Percentiles rank a stretch among this genome's conserved stretches.
phyloP scores from a whole-genome alignment of 2,113 vertebrate species.

The Cervus canadensis region DNA sequence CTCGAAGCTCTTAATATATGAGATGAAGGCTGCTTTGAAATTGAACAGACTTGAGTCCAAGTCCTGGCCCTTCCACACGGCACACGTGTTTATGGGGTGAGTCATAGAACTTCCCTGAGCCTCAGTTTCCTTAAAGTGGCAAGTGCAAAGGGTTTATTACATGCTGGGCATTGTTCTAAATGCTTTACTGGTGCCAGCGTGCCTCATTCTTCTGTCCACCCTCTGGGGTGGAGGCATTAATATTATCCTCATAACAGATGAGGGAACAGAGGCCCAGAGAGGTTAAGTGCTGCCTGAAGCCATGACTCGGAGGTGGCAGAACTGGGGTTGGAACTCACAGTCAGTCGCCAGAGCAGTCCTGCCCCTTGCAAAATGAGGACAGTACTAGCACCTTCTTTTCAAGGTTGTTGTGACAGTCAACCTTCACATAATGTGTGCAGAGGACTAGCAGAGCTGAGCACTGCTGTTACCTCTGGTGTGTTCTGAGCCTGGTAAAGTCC shows the following conservation, averaged over 20 bases:
- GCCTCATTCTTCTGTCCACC: neutral
- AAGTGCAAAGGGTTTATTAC: neutral
- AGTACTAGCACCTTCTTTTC: neutral
- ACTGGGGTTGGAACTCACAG: neutral
- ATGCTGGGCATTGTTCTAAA: neutral
- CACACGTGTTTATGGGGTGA: accelerated
- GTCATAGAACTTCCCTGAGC: neutral
- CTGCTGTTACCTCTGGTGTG: neutral
- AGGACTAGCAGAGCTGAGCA: neutral
- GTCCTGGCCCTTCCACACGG: neutral
- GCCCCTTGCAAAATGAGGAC: neutral
- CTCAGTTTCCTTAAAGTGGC: neutral
- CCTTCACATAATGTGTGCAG: neutral
- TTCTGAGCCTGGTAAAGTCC: neutral
- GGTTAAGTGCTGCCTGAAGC: neutral
- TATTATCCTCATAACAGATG: neutral
- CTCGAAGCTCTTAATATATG: accelerated
- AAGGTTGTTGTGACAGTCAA: neutral
- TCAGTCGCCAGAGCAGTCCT: neutral
- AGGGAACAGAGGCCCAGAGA: neutral
- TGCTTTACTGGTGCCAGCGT: neutral
- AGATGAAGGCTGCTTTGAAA: neutral
- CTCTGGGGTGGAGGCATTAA: neutral
- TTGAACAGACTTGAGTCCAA: neutral
- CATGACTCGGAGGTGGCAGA: neutral